Evolutionary conservation across 2,797 vertebrate species (phyloP).

Genomic region (Sebastes taczanowskii): DNA sequence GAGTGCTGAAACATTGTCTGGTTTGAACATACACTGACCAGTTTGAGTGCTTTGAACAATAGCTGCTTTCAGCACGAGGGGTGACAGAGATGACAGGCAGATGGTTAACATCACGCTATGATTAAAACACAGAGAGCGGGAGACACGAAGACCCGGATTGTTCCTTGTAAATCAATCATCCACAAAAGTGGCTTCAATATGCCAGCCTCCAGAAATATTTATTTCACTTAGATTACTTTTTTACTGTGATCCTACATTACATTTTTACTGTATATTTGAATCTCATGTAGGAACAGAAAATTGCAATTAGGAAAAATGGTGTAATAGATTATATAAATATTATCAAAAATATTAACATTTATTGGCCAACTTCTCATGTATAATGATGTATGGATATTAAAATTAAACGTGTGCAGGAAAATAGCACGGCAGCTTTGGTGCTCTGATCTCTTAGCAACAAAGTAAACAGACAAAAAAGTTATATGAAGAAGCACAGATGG

Average conservation of each 20-base stretch:
- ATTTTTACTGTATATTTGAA: background rate
- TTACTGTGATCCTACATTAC: background rate
- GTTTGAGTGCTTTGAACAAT: slow-evolving; percentile 61
- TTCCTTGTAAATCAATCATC: slow-evolving; percentile 21
- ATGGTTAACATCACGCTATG: slow-evolving; percentile 50
- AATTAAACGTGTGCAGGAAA: background rate
- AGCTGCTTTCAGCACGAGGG: slow-evolving; percentile 55
- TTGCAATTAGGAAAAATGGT: background rate
- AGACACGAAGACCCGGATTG: slow-evolving; percentile 19
- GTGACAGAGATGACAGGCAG: slow-evolving; percentile 63
- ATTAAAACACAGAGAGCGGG: slow-evolving; percentile 18
- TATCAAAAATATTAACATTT: background rate
- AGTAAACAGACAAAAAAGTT: slow-evolving; percentile 19
- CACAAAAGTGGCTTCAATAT: slow-evolving; percentile 18
- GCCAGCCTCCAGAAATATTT: background rate
- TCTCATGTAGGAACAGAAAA: background rate
- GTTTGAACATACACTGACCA: slow-evolving; percentile 44
- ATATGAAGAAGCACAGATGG: background rate
- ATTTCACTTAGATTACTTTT: slow-evolving; percentile 5
- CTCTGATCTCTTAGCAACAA: slow-evolving; percentile 29
- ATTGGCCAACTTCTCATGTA: background rate
- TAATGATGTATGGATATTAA: background rate
- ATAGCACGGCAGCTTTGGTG: background rate
- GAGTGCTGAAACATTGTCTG: slow-evolving; percentile 34
- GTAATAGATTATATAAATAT: background rate